Conservation (phyloP, 2,888 invertebrate genomes). For the Perithous albicinctus region DNA sequence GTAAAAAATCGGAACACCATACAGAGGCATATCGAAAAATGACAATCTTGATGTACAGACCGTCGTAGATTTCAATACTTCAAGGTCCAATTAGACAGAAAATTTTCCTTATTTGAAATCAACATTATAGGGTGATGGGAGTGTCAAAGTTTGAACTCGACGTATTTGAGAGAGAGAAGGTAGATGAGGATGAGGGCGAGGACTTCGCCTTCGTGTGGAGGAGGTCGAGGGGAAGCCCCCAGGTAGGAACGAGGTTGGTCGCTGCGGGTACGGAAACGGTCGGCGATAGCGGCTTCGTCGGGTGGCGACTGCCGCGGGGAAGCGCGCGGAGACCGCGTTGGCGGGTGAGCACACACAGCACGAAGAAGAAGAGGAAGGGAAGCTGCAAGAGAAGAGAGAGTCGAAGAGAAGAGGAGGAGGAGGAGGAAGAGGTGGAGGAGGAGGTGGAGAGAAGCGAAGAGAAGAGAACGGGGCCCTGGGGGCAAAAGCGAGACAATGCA, state of each 20-base stretch:
- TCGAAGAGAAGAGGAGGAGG: not conserved
- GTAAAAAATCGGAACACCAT: no score
- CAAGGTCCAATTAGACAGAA: not conserved
- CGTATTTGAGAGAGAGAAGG: slow-evolving; percentile 38
- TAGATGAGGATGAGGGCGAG: slow-evolving; percentile 40
- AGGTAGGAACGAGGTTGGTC: slow-evolving; percentile 69
- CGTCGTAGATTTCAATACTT: not conserved
- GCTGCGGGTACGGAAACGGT: slow-evolving; percentile 81
- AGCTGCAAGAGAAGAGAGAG: slow-evolving; percentile 10
- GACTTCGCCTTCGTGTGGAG: slow-evolving; percentile 33
- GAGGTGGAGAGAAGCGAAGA: slow-evolving; percentile 37
- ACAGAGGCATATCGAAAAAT: not conserved
- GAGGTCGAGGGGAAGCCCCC: slow-evolving; percentile 64
- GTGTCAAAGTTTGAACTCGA: slow-evolving; percentile 43
- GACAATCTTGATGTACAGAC: not conserved
- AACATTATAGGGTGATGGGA: slow-evolving; percentile 6
- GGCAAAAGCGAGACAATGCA: slow-evolving; percentile 74
- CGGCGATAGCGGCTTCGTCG: slow-evolving; percentile 76
- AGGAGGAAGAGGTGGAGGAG: slow-evolving; percentile 15
- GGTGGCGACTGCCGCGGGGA: slow-evolving; percentile 51
- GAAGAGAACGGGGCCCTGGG: slow-evolving; percentile 56
- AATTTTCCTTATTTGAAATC: slow-evolving; percentile 23
- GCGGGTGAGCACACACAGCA: slow-evolving; percentile 44
- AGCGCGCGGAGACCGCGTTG: slow-evolving; percentile 57
- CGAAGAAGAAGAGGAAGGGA: slow-evolving; percentile 40